A percentile compares a stretch with the other conserved stretches of the same genome.
These are phyloP conservation scores for Reticulitermes lucifugus DNA, from an alignment of 2,888 invertebrate genomes.

Conservation along the genomic window DNA sequence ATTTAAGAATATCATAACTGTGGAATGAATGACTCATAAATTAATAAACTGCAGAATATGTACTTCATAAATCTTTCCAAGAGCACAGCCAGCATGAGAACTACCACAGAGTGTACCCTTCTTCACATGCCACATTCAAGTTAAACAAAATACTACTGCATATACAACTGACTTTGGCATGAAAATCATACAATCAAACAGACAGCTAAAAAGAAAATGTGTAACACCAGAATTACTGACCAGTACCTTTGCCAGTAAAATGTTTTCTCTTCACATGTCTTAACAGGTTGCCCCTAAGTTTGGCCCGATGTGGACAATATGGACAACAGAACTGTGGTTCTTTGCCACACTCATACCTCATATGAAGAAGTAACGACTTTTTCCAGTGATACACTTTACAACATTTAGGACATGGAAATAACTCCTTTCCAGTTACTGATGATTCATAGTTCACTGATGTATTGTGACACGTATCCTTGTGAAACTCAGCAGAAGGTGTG, in stretches of 20 bases:
- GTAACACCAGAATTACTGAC: background rate
- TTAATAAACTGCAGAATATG: no score
- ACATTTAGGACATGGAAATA: slow-evolving; percentile 84
- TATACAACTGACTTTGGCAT: no score
- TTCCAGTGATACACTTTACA: slow-evolving; percentile 87
- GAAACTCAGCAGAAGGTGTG: background rate
- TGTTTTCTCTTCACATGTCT: slow-evolving; percentile 50
- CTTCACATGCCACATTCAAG: no score
- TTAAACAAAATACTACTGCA: no score
- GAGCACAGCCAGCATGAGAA: no score
- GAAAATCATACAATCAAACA: background rate
- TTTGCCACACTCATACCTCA: slow-evolving; percentile 57
- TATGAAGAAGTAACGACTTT: slow-evolving; percentile 69
- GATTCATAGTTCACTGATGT: background rate
- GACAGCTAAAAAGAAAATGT: background rate
- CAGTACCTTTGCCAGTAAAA: background rate
- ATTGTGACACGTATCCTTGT: background rate
- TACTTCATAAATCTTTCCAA: no score
- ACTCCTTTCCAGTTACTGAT: background rate
- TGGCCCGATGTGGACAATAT: slow-evolving; percentile 55
- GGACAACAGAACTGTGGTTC: slow-evolving; percentile 57
- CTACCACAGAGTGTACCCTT: no score
- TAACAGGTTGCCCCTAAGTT: slow-evolving; percentile 55
- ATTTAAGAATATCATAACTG: no score
- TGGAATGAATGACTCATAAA: no score